These are phyloP conservation scores for Aporophyla nigra DNA, from an alignment of 2,888 invertebrate genomes.

Conservation along the genomic window DNA sequence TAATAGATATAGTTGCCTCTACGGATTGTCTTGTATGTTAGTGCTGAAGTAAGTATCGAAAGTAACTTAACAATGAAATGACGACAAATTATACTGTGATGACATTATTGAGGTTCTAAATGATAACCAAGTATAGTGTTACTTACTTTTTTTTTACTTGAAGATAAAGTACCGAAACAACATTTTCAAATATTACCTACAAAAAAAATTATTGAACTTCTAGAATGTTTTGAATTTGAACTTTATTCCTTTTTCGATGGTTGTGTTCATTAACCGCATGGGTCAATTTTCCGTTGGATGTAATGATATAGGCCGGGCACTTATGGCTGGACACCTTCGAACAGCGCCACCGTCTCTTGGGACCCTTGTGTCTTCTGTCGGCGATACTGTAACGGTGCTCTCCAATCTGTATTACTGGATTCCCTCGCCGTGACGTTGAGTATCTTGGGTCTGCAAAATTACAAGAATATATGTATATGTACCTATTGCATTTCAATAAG, in stretches of 20 bases:
- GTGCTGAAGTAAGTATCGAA: background rate
- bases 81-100: background rate
- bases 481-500: no score
- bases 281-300: background rate
- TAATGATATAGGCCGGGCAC: background rate
- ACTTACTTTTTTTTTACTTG: background rate
- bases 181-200: background rate
- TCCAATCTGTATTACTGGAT: slow-evolving; percentile 60
- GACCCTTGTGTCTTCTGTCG: background rate
- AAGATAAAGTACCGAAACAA: no score
- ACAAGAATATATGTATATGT: no score
- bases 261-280: background rate
- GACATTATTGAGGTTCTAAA: background rate
- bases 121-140: background rate
- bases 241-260: background rate
- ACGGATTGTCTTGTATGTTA: background rate
- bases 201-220: background rate
- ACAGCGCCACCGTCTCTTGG: background rate
- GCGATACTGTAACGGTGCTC: slow-evolving; percentile 30
- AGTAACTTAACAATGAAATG: background rate
- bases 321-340: background rate
- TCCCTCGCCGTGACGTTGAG: slow-evolving; percentile 51
- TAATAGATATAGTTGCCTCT: background rate
- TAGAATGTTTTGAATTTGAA: background rate
- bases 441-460: slow-evolving; percentile 20